phyloP scores from a whole-genome alignment of 2,113 vertebrate genomes.

The Ranitomeya variabilis region DNA sequence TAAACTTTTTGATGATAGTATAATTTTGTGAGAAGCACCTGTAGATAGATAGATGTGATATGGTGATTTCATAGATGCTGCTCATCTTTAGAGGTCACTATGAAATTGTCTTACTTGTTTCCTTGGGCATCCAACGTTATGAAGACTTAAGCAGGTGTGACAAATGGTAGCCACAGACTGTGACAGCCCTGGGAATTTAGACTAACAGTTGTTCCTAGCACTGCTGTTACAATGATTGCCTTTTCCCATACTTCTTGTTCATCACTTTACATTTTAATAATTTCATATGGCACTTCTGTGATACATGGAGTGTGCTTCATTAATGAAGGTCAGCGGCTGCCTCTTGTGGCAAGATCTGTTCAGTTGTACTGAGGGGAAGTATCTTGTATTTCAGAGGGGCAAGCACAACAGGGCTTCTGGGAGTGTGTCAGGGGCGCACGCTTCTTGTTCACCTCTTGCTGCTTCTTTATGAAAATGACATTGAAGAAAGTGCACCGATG shows the following conservation, averaged over 20 bases:
- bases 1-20: too few relatives aligned
- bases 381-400: slow-evolving; percentile 17
- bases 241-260: slow-evolving; percentile 51
- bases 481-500: slow-evolving; percentile 7
- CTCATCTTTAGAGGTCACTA: slow-evolving; percentile 49
- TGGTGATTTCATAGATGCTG: slow-evolving; percentile 21
- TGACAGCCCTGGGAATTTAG: slow-evolving; percentile 58
- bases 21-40: too few relatives aligned
- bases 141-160: slow-evolving; percentile 58
- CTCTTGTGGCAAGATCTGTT: slow-evolving; percentile 41
- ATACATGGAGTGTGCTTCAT: slow-evolving; percentile 43
- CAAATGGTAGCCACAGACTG: slow-evolving; percentile 56
- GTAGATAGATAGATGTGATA: slow-evolving; percentile 9
- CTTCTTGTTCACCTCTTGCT: slow-evolving; percentile 31
- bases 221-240: slow-evolving; percentile 56
- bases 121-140: slow-evolving; percentile 32
- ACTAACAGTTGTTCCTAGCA: slow-evolving; percentile 51
- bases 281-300: slow-evolving; percentile 47
- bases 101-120: slow-evolving; percentile 54
- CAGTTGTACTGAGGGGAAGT: neutral
- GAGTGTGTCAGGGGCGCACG: slow-evolving; percentile 10
- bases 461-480: slow-evolving; percentile 36
- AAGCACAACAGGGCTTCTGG: slow-evolving; percentile 5
- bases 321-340: slow-evolving; percentile 54
- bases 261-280: slow-evolving; percentile 56